phyloP scores from a whole-genome alignment of 1,140 invertebrate genomes.

The Pachypsylla venusta region DNA sequence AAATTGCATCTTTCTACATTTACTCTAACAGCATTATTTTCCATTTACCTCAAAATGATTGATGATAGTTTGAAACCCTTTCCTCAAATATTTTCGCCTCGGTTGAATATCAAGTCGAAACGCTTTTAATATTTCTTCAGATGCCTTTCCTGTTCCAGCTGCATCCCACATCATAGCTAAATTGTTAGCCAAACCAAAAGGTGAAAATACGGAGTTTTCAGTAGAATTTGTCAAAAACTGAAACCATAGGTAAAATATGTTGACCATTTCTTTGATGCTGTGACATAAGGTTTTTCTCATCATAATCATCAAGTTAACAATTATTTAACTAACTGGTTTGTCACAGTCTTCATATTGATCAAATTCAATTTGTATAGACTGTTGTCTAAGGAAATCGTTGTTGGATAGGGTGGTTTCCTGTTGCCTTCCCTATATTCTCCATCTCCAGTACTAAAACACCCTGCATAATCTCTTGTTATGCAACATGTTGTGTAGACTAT shows the following conservation, averaged over 20 bases:
- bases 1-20: no score
- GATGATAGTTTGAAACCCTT: conserved; percentile 22
- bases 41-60: conserved; percentile 23
- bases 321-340: background rate
- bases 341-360: background rate
- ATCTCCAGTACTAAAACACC: background rate
- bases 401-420: background rate
- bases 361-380: background rate
- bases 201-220: conserved; percentile 26
- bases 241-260: background rate
- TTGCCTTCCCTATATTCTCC: background rate
- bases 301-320: background rate
- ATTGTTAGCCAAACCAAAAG: conserved; percentile 26
- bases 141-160: conserved; percentile 19
- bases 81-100: conserved; percentile 19
- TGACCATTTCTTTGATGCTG: no score
- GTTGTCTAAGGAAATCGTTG: background rate
- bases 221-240: conserved; percentile 14
- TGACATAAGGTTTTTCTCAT: background rate
- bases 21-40: no score
- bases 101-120: conserved; percentile 19
- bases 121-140: conserved; percentile 21
- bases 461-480: background rate
- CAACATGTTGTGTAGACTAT: background rate
- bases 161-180: conserved; percentile 27